A percentile compares a stretch with the other conserved stretches of the same genome.
Conservation (phyloP, 2,888 invertebrate species). For the Tinea trinotella region DNA sequence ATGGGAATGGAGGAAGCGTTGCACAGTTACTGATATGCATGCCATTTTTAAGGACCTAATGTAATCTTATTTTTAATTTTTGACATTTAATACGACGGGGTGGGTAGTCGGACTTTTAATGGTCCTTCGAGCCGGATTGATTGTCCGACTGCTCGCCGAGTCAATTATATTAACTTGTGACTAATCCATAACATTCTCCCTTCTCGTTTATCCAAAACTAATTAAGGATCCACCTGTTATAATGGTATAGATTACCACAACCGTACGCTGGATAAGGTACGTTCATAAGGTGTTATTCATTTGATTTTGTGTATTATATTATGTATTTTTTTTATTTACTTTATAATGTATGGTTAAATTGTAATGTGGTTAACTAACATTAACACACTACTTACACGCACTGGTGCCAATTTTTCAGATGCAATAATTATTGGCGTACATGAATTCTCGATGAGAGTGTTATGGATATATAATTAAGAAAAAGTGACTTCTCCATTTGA, state of each 20-base stretch:
- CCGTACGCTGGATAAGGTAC: slow-evolving; percentile 68
- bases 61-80: not conserved
- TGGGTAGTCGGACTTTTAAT: slow-evolving; percentile 14
- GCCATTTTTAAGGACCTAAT: slow-evolving; percentile 38
- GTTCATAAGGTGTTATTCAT: slow-evolving; percentile 58
- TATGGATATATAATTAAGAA: slow-evolving; percentile 47
- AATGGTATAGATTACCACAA: slow-evolving; percentile 65
- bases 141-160: not conserved
- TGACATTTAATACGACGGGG: not conserved
- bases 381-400: slow-evolving; percentile 30
- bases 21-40: slow-evolving; percentile 52
- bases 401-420: slow-evolving; percentile 48
- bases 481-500: not conserved
- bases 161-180: slow-evolving; percentile 34
- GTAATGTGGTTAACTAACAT: slow-evolving; percentile 51
- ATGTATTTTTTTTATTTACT: slow-evolving; percentile 32
- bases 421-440: not conserved
- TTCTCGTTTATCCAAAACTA: slow-evolving; percentile 67
- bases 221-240: slow-evolving; percentile 70
- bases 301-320: slow-evolving; percentile 58
- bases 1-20: slow-evolving; percentile 30
- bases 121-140: slow-evolving; percentile 25
- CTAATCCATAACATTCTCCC: slow-evolving; percentile 74
- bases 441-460: slow-evolving; percentile 46
- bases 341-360: slow-evolving; percentile 38